A percentile compares a stretch with the other conserved stretches of the same genome.
phyloP scores from a whole-genome alignment of 1,140 invertebrate genomes.

The Panulirus ornatus region DNA sequence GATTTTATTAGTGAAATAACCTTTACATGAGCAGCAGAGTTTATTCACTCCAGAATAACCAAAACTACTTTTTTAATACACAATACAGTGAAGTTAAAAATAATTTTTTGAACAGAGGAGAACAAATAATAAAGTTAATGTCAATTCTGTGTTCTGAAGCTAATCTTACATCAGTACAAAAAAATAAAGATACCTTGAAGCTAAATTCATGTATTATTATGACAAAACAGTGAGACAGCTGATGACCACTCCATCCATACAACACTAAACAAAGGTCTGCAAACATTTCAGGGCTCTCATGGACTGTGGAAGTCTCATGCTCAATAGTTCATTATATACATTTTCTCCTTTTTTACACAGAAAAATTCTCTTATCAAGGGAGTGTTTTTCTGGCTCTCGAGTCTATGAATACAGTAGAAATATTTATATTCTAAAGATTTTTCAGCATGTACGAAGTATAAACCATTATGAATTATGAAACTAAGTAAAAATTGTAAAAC shows the following conservation, averaged over 20 bases:
- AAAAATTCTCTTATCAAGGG: no score
- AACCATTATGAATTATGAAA: background rate
- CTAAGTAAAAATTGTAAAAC: background rate
- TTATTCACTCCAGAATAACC: constrained; percentile 22
- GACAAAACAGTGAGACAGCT: background rate
- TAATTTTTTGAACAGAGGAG: background rate
- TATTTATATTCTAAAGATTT: no score
- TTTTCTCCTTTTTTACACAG: no score
- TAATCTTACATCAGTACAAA: no score
- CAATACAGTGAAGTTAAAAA: constrained; percentile 11
- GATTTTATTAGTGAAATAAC: constrained; percentile 11
- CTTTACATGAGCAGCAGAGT: constrained; percentile 22
- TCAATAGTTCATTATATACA: background rate
- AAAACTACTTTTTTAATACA: constrained; percentile 15
- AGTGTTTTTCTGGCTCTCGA: no score
- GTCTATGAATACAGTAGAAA: no score
- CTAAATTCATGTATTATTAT: background rate
- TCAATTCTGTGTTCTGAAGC: no score
- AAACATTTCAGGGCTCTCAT: background rate
- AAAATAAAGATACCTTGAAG: background rate
- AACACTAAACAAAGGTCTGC: constrained; percentile 3
- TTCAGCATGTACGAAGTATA: no score
- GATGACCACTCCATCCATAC: background rate
- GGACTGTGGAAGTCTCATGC: background rate
- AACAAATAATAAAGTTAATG: constrained; percentile 10